A percentile compares a stretch with the other conserved stretches of the same genome.
Conservation (phyloP, 2,888 invertebrate species). For the Epinotia ramella region DNA sequence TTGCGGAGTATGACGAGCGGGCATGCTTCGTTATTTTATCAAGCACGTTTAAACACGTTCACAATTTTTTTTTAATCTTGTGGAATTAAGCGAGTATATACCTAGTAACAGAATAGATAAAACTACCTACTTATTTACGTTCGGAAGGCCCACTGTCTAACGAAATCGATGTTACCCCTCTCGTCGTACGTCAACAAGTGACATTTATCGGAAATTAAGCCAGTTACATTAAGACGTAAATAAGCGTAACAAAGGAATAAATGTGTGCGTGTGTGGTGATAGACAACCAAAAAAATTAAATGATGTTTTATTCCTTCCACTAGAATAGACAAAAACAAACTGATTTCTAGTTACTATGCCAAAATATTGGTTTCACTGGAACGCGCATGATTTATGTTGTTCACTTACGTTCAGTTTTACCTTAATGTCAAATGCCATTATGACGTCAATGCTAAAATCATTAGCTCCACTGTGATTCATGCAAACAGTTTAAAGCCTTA, state of each 20-base stretch:
- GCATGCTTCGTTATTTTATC: background rate
- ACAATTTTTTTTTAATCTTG: background rate
- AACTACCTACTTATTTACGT: no score
- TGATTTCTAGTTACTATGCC: background rate
- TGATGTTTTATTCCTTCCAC: no score
- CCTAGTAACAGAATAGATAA: no score
- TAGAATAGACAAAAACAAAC: no score
- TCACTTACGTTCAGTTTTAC: background rate
- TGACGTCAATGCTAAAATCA: constrained; percentile 29
- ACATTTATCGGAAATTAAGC: background rate
- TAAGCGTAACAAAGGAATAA: no score
- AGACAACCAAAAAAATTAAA: no score
- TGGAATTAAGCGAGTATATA: no score
- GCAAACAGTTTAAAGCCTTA: constrained; percentile 33
- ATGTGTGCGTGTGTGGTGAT: background rate
- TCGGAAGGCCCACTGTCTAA: no score
- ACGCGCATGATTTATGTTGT: background rate
- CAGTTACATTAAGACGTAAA: no score
- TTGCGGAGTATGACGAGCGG: constrained; percentile 21
- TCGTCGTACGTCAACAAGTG: background rate
- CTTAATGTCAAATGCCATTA: constrained; percentile 9
- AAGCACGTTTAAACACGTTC: background rate
- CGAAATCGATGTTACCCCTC: no score
- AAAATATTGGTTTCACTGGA: background rate
- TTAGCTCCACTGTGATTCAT: constrained; percentile 31